Base-by-base conservation (phyloP, 1,140 invertebrate genomes). In the Dryas iulia region DNA sequence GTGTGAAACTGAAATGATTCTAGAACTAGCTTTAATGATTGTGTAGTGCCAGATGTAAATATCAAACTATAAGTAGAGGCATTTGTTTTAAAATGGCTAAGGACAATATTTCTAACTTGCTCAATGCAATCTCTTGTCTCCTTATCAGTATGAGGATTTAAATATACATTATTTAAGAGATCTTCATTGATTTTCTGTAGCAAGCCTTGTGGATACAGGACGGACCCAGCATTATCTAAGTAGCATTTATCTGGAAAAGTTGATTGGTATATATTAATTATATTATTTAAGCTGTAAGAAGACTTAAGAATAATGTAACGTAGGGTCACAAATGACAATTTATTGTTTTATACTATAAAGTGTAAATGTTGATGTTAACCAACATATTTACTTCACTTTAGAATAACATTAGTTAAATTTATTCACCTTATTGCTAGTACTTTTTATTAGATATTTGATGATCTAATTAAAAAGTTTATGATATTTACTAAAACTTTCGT, bases 41-140 rank as follows among this genome's bases (percentile, higher is more conserved):
- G 94, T 28, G 98, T 99, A 18, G 98, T 95, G 12, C 98, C 97
- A 0, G 96, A 96, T 39, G 98, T 99, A 78, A 99, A 99, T 73
- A 99, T 95, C 1, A 99, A 93, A 75, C 93, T 94, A 84, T 99
- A 99, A 59, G 97, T 95, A 21, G 97, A 94, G 0, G 94, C 78
- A 68, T 93, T 94, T 47, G 97, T 96, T 70, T 98, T 95, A 76
- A 99, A 99, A 86, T 97, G 95, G 33, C 95, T 92, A 21, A 99
- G 90, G 71, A 99, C 93, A 81, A 97, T 94, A 82, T 93, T 95
- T 92, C 97, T 93, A 31, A 96, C 94, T 86, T 96, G 95, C 78
- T 98, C 97, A 33, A 98, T 93, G 25, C 94, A 93, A 89, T 98
- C 96, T 59, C 94, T 94, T 21, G 96, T 96, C 66, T 94, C 86